These are phyloP conservation scores for Parelbella ahira DNA, from an alignment of 2,888 invertebrate species.

Conservation along the genomic window DNA sequence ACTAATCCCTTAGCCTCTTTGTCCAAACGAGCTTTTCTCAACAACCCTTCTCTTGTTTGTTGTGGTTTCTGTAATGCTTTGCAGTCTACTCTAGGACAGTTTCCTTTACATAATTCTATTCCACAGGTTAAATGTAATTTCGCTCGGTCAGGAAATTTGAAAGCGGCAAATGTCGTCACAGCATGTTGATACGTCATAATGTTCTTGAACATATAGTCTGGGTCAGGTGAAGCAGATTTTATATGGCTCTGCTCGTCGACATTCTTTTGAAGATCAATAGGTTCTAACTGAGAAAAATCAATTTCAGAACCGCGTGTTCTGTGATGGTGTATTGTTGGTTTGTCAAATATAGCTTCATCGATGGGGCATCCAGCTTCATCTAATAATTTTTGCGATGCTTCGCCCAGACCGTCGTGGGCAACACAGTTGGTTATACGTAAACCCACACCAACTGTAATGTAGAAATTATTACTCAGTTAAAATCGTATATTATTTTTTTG, in stretches of 20 bases:
- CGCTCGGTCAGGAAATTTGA: conserved; percentile 90
- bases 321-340: conserved; percentile 68
- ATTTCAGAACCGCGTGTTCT: conserved; percentile 58
- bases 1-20: conserved; percentile 80
- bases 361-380: conserved; percentile 88
- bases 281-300: conserved; percentile 59
- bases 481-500: no score
- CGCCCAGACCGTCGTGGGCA: conserved; percentile 89
- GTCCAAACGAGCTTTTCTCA: conserved; percentile 68
- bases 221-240: conserved; percentile 53
- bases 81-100: conserved; percentile 83
- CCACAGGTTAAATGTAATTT: conserved; percentile 88
- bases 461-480: no score
- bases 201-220: conserved; percentile 63
- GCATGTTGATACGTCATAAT: conserved; percentile 77
- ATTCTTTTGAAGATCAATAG: conserved; percentile 52
- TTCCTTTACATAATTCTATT: conserved; percentile 87
- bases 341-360: conserved; percentile 83
- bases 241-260: conserved; percentile 50
- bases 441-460: conserved; percentile 84
- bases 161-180: conserved; percentile 86
- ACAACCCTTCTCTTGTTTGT: conserved; percentile 65
- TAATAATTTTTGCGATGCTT: conserved; percentile 86
- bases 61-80: conserved; percentile 65
- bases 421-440: conserved; percentile 88